Base-by-base conservation (phyloP, 2,888 invertebrate genomes). In the Gandaritis pyraliata region DNA sequence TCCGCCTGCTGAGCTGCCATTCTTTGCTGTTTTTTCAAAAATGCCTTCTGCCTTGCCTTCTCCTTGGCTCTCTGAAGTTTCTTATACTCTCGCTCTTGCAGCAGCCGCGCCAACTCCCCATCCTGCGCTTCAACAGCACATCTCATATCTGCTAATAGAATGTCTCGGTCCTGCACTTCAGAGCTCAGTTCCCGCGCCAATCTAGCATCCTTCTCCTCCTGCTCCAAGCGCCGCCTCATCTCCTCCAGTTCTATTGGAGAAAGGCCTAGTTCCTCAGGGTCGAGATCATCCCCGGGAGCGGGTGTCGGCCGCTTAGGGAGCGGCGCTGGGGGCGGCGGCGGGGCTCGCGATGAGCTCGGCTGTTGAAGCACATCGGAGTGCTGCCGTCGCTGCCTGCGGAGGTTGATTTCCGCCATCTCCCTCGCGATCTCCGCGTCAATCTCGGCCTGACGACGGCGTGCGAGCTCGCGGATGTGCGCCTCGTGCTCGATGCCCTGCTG, bases 121-220 rank as follows among this genome's bases (percentile, higher is more conserved):
- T 92, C 92, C 55, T 92, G 92, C n/a, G 89, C 92, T 69, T 92
- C 92, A 5, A 92, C 92, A 1, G 92, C 92, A 75, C 85, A 90
- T 63, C 83, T 84, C 92, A 92, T 91, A 59, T 92, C 92, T 8
- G 90, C 86, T 23, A 91, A 65, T 11, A 92, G 68, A 8, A 82
- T 82, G 69, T 90, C 92, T 52, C 83, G 82, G 39, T 81, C 87
- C 51, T 86, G 85, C n/a, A 76, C 84, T 62, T 86, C 82, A 62
- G 86, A 83, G 59, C 89, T 90, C 23, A 92, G 61, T 66, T 91
- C 85, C 52, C 88, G 77, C 1, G 92, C 92, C 11, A 92, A 69
- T 57, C 84, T 75, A 0, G 91, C 92, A 72, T 92, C 92, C 69
- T 75, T 80, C 64, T 92, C 92, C 69, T 92, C 92, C 68, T 91